Base-by-base conservation (phyloP, 2,797 vertebrate species). In the Echeneis naucrates region DNA sequence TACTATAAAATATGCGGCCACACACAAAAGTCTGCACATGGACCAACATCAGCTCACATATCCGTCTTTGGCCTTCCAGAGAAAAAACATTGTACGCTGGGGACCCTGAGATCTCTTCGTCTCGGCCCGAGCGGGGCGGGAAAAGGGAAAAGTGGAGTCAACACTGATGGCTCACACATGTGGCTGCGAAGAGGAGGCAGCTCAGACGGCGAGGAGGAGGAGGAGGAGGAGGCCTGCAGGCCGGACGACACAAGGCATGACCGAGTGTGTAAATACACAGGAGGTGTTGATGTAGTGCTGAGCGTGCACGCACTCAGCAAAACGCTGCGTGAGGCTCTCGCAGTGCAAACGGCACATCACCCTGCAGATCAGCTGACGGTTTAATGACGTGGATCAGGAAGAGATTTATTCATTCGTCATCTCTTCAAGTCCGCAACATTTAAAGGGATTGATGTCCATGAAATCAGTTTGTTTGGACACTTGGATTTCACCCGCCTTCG, bases 161-260 rank as follows among this genome's bases (percentile, higher is more conserved):
- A 75, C 63, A 70, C 80, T 77, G 87, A 87, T 89, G 87, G 87
- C 82, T 92, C 84, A 3, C 92, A 93, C 77, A 88, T 92, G 88
- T 89, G 82, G 84, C 84, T 54, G 79, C n/a, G 76, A 71, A 88
- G 51, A 75, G 47, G 51, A 75, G 47, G 61, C 64, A 47, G 85
- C 81, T 72, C 77, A 68, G 76, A 79, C 65, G 60, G 53, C 61
- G n/a, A n/a, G n/a, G n/a, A n/a, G n/a, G n/a, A n/a, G n/a, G n/a
- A 77, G 86, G 9, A 82, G 75, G 75, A 83, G 88, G 88, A 83
- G 78, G 83, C 80, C 77, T 65, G 26, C 69, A 26, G 68, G 69
- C 76, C 13, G 69, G 72, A 24, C 37, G 67, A 84, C 79, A 77
- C 75, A 55, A 73, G 75, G 75, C 78, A 77, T 83, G 87, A 85